Percentiles rank a stretch among this genome's conserved stretches.
Conservation (phyloP, 2,113 vertebrate species). For the Brachypteracias leptosomus region DNA sequence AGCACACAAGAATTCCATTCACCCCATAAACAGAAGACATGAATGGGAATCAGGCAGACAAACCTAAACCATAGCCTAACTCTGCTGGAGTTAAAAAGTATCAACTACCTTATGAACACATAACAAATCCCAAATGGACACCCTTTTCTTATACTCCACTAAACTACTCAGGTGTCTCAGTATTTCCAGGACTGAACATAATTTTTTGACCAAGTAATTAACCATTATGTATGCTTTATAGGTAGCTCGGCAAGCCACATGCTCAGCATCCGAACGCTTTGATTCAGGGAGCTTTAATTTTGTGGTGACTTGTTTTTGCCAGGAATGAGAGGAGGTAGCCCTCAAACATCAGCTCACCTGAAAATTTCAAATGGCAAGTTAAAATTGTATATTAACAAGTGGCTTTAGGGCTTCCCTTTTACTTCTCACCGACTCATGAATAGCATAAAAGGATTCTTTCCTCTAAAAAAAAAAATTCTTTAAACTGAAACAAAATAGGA, state of each 20-base stretch:
- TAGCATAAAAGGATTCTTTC: background rate
- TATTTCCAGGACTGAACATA: background rate
- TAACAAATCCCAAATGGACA: background rate
- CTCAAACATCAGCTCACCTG: background rate
- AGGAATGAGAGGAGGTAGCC: background rate
- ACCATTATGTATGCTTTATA: background rate
- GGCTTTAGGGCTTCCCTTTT: background rate
- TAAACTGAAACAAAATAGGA: background rate
- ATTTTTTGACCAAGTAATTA: background rate
- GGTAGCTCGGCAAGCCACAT: background rate
- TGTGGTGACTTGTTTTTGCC: background rate
- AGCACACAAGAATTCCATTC: background rate
- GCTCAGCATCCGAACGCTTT: background rate
- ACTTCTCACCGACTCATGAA: background rate
- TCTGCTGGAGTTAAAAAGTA: background rate
- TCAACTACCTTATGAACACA: background rate
- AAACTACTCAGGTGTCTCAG: background rate
- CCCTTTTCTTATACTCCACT: background rate
- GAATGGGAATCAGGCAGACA: background rate
- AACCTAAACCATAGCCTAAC: background rate
- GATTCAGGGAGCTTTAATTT: background rate
- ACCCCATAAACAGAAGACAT: background rate
- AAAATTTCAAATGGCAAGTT: background rate
- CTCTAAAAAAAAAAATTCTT: background rate
- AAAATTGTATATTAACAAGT: background rate